phyloP scores from a whole-genome alignment of 2,113 vertebrate species.

The Catagonus wagneri region DNA sequence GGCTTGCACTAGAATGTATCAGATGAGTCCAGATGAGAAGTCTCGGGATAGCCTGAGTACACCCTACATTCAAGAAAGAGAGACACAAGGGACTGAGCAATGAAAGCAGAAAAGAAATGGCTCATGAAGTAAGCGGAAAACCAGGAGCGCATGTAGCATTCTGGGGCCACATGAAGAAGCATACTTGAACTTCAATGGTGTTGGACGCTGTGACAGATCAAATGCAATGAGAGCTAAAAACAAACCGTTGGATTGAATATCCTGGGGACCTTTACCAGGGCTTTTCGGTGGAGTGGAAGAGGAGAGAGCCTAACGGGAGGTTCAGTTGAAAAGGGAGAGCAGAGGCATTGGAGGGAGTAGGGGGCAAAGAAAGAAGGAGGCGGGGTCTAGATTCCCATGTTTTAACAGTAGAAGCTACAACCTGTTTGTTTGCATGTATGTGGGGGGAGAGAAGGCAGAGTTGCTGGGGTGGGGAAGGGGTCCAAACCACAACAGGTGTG shows the following conservation, averaged over 20 bases:
- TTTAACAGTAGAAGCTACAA: neutral
- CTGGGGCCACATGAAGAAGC: neutral
- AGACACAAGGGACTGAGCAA: neutral
- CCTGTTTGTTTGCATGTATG: accelerated
- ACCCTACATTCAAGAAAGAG: neutral
- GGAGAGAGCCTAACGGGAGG: neutral
- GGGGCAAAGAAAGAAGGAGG: neutral
- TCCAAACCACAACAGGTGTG: neutral
- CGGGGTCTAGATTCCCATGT: neutral
- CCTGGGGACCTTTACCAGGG: too few relatives aligned
- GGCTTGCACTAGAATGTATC: neutral
- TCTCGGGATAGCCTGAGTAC: neutral
- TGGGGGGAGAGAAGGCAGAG: neutral
- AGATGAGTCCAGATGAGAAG: neutral
- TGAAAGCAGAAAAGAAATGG: neutral
- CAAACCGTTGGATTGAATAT: neutral
- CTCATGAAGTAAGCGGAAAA: neutral
- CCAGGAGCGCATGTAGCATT: neutral
- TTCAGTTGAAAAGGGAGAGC: neutral
- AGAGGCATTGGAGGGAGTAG: neutral
- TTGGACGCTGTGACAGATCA: too few relatives aligned
- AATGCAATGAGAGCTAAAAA: neutral
- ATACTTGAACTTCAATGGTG: neutral
- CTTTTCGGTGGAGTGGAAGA: neutral
- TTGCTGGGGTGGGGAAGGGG: too few relatives aligned